A percentile compares a stretch with the other conserved stretches of the same genome.
Evolutionary conservation across 1,140 invertebrate genomes (phyloP).

Genomic region (Drosophila repleta): DNA sequence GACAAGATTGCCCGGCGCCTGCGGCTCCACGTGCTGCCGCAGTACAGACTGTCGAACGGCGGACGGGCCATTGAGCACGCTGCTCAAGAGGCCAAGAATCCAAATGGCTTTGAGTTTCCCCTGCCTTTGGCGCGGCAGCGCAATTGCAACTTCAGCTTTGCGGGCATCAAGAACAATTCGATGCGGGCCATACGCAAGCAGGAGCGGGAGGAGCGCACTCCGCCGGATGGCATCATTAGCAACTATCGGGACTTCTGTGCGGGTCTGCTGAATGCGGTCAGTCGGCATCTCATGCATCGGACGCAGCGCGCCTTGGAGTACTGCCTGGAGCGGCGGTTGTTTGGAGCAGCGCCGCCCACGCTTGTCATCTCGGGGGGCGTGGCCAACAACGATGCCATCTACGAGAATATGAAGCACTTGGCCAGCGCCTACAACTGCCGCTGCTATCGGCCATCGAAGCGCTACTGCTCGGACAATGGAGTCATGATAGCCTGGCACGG

Average conservation of each 20-base stretch:
- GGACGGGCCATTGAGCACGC: conserved; percentile 94
- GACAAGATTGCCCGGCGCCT: conserved; percentile 95
- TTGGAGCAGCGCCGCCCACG: conserved; percentile 85
- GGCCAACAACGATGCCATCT: conserved; percentile 95
- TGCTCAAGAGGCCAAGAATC: conserved; percentile 88
- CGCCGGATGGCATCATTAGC: conserved; percentile 89
- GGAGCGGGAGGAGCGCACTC: conserved; percentile 85
- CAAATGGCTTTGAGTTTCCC: conserved; percentile 87
- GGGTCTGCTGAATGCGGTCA: conserved; percentile 90
- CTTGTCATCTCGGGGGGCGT: conserved; percentile 97
- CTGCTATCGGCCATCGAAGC: conserved; percentile 91
- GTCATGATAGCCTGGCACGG: conserved; percentile 99
- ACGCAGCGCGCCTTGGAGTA: conserved; percentile 93
- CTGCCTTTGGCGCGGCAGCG: conserved; percentile 86
- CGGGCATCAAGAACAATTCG: conserved; percentile 88
- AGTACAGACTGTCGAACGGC: conserved; percentile 90
- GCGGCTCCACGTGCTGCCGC: conserved; percentile 91
- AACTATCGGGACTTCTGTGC: conserved; percentile 94
- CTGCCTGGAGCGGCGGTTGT: conserved; percentile 85
- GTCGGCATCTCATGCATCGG: conserved; percentile 91
- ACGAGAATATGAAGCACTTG: conserved; percentile 87
- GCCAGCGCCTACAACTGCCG: conserved; percentile 88
- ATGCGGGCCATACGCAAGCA: conserved; percentile 85
- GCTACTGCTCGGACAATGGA: conserved; percentile 98
- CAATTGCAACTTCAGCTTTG: conserved; percentile 94